Percentiles rank a stretch among this genome's conserved stretches.
Evolutionary conservation across 2,888 invertebrate genomes (phyloP).

Genomic region (Nomada goodeniana): DNA sequence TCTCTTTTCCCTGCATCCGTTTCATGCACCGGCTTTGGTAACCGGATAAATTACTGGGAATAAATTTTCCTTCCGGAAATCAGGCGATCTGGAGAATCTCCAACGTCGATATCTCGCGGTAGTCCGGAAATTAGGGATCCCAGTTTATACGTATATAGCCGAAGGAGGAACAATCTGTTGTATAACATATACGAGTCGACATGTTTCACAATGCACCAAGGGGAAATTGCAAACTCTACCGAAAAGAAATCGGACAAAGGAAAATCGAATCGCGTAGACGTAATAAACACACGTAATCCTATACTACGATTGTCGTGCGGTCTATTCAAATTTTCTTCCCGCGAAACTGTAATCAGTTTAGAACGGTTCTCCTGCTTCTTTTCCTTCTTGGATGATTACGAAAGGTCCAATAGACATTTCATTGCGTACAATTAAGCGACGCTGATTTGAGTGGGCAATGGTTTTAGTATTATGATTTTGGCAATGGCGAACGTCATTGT

Average conservation of each 20-base stretch:
- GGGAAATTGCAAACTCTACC: no score
- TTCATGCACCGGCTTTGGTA: constrained; percentile 50
- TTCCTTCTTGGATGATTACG: no score
- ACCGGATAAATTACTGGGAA: constrained; percentile 71
- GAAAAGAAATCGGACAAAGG: no score
- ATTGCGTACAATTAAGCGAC: not conserved
- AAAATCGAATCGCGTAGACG: no score
- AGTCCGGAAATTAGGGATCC: constrained; percentile 59
- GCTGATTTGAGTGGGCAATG: not conserved
- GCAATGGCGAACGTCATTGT: not conserved
- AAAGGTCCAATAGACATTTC: not conserved
- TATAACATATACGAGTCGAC: no score
- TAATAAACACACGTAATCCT: no score
- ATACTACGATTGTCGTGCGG: no score
- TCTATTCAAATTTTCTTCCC: no score
- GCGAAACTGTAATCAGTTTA: no score
- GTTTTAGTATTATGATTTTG: constrained; percentile 10
- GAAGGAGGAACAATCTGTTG: constrained; percentile 16
- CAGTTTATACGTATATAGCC: constrained; percentile 13
- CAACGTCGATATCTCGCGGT: constrained; percentile 68
- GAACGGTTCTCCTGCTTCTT: no score
- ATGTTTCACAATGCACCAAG: no score
- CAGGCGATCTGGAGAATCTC: constrained; percentile 69
- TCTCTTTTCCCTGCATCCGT: not conserved
- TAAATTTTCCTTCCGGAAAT: constrained; percentile 68